A percentile compares a stretch with the other conserved stretches of the same genome.
phyloP scores from a whole-genome alignment of 2,888 invertebrate genomes.

The Platycheirus rosarum region DNA sequence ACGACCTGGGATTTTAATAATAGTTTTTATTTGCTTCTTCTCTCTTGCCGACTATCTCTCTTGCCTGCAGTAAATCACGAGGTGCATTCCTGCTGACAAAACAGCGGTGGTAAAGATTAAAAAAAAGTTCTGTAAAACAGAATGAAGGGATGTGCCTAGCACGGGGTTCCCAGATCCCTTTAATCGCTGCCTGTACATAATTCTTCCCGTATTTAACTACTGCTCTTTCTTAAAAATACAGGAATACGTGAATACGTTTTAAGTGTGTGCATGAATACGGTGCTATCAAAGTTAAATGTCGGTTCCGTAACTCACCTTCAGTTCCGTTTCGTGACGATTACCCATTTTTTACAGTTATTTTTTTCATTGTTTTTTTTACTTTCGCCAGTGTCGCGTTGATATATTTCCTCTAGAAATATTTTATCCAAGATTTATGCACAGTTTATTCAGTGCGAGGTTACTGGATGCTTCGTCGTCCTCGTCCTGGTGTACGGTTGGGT shows the following conservation, averaged over 20 bases:
- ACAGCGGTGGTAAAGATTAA: slow-evolving; percentile 2
- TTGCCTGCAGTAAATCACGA: slow-evolving; percentile 28
- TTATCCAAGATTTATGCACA: slow-evolving; percentile 64
- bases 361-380: background rate
- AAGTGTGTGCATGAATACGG: slow-evolving; percentile 30
- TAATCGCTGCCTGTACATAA: slow-evolving; percentile 57
- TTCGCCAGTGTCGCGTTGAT: slow-evolving; percentile 27
- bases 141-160: slow-evolving; percentile 30
- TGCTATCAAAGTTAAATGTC: slow-evolving; percentile 34
- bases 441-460: slow-evolving; percentile 42
- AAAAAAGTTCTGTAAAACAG: slow-evolving; percentile 23
- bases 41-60: slow-evolving; percentile 8
- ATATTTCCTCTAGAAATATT: slow-evolving; percentile 56
- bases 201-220: slow-evolving; percentile 46
- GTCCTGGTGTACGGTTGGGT: background rate
- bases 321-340: slow-evolving; percentile 16
- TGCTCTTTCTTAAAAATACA: slow-evolving; percentile 23
- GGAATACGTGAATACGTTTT: slow-evolving; percentile 12
- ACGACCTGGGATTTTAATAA: no score
- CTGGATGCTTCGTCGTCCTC: slow-evolving; percentile 10
- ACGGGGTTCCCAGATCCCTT: slow-evolving; percentile 33
- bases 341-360: slow-evolving; percentile 19
- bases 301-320: slow-evolving; percentile 47
- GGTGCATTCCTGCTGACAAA: slow-evolving; percentile 29
- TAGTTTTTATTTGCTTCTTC: slow-evolving; percentile 13